A percentile compares a stretch with the other conserved stretches of the same genome.
Conservation (phyloP, 1,140 invertebrate genomes). For the Drosophila willistoni region DNA sequence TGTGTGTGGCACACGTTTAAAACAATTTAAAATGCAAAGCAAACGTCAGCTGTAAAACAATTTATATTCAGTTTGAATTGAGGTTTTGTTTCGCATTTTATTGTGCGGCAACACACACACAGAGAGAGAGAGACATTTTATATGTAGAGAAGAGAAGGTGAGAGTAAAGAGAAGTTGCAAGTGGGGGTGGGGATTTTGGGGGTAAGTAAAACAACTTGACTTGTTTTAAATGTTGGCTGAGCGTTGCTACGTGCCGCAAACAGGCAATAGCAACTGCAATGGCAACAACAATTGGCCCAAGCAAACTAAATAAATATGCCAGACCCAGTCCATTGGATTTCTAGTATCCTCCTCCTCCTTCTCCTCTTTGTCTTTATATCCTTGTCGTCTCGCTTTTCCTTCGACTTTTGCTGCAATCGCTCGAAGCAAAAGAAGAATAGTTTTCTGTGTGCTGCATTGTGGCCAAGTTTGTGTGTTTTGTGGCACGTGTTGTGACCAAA, state of each 20-base stretch:
- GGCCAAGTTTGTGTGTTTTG: conserved; percentile 11
- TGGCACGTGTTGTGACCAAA: conserved; percentile 20
- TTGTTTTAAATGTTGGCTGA: conserved; percentile 77
- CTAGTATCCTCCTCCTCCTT: not conserved
- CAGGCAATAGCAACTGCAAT: conserved; percentile 35
- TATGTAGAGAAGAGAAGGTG: not conserved
- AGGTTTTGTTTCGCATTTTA: conserved; percentile 79
- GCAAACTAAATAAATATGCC: conserved; percentile 61
- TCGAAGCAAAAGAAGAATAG: not conserved
- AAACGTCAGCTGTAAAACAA: conserved; percentile 80
- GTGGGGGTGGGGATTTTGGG: not conserved
- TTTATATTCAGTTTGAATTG: conserved; percentile 81
- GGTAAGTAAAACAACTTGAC: conserved; percentile 50
- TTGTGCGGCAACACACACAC: conserved; percentile 1
- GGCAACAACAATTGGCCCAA: conserved; percentile 53
- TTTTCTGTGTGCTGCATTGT: conserved; percentile 13
- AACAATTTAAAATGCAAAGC: conserved; percentile 79
- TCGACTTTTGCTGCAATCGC: conserved; percentile 10
- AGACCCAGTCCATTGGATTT: conserved; percentile 51
- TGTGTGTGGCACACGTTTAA: conserved; percentile 17
- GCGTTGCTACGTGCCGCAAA: conserved; percentile 74
- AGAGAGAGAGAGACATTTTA: conserved; percentile 2
- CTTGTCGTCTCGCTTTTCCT: not conserved
- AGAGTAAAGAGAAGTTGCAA: not conserved
- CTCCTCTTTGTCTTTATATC: not conserved